Conservation (phyloP, 2,888 invertebrate species). For the Merodon equestris region DNA sequence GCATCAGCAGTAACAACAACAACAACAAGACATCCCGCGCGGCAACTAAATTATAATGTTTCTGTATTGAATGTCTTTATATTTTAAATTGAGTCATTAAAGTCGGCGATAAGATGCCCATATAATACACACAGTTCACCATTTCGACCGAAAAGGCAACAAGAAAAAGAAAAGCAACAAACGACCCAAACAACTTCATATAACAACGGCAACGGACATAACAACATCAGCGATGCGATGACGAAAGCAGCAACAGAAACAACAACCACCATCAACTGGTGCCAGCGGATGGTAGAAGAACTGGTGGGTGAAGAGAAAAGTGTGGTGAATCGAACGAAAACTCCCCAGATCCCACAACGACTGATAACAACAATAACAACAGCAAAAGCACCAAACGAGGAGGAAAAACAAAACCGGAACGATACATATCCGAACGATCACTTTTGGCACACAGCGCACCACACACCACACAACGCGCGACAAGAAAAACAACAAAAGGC, state of each 20-base stretch:
- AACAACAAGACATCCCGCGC: slow-evolving; percentile 12
- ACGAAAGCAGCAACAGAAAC: slow-evolving; percentile 14
- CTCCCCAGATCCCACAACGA: slow-evolving; percentile 33
- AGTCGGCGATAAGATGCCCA: slow-evolving; percentile 62
- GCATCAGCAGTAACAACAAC: no score
- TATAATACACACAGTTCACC: slow-evolving; percentile 56
- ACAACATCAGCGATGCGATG: no score
- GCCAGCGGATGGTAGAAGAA: no score
- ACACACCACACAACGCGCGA: slow-evolving; percentile 16
- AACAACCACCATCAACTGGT: background rate
- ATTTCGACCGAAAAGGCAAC: slow-evolving; percentile 39
- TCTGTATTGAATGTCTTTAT: slow-evolving; percentile 65
- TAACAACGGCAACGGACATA: background rate
- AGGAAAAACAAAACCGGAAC: slow-evolving; percentile 66
- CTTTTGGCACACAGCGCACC: slow-evolving; percentile 38
- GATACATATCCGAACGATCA: slow-evolving; percentile 57
- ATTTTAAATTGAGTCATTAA: slow-evolving; percentile 67
- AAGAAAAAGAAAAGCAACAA: slow-evolving; percentile 34
- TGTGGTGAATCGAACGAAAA: slow-evolving; percentile 23
- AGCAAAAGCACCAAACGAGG: slow-evolving; percentile 42
- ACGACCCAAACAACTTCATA: slow-evolving; percentile 58
- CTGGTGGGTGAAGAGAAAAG: slow-evolving; percentile 7
- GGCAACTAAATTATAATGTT: slow-evolving; percentile 58
- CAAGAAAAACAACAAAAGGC: slow-evolving; percentile 11
- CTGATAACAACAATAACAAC: slow-evolving; percentile 35